Conservation (phyloP, 2,113 vertebrate species). For the Cavia aperea region DNA sequence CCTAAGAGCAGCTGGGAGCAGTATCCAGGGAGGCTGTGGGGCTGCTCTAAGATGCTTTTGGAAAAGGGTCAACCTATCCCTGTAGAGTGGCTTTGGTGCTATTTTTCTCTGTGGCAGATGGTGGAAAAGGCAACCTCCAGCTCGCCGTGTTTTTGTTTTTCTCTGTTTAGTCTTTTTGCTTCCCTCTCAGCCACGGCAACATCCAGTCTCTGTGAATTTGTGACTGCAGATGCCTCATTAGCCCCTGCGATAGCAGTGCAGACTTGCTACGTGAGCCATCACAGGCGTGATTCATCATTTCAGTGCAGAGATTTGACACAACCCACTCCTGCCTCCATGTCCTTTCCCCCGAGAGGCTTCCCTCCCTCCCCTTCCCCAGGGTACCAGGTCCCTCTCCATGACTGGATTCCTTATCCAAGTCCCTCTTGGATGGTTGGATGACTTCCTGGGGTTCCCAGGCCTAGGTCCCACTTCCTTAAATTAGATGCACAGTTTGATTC, state of each 20-base stretch:
- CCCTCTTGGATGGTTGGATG: background rate
- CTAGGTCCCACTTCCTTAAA: background rate
- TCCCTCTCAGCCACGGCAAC: background rate
- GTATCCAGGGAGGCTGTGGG: background rate
- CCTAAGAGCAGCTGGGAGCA: background rate
- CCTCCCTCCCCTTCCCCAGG: background rate
- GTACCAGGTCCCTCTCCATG: background rate
- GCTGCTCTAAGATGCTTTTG: background rate
- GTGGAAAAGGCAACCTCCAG: background rate
- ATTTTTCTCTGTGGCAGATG: background rate
- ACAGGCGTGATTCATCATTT: conserved; percentile 34
- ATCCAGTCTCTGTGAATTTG: conserved; percentile 26
- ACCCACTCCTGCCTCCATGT: background rate
- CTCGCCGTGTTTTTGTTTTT: conserved; percentile 13
- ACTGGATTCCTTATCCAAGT: background rate
- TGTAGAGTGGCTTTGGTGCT: background rate
- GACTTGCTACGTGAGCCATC: conserved; percentile 50
- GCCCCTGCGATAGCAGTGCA: background rate
- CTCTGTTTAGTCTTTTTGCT: background rate
- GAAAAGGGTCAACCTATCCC: background rate
- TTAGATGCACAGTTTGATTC: background rate
- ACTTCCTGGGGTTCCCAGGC: background rate
- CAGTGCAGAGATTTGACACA: conserved; percentile 3
- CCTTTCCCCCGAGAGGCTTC: background rate
- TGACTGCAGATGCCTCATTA: conserved; percentile 54